A percentile compares a stretch with the other conserved stretches of the same genome.
Evolutionary conservation across 2,797 vertebrate genomes (phyloP).

Genomic region (Malacoctenus gilli): DNA sequence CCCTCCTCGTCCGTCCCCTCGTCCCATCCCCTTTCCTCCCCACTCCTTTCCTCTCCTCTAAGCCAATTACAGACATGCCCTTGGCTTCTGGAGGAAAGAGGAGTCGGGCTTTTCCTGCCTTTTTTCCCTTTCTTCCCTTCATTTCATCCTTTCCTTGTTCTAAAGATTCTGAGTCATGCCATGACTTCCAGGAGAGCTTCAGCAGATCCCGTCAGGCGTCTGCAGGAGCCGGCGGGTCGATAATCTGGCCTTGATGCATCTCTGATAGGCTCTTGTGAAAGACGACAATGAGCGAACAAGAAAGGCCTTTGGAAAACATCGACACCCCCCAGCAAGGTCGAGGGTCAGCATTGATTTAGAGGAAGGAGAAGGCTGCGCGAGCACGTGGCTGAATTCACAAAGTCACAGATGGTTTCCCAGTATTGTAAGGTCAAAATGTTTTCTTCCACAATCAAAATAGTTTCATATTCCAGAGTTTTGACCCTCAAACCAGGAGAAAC

Average conservation of each 20-base stretch:
- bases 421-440: no score
- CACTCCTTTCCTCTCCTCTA: conserved; percentile 5
- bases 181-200: conserved; percentile 23
- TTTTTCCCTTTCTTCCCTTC: neutral
- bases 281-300: conserved; percentile 53
- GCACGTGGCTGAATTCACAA: neutral
- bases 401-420: no score
- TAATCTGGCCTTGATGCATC: conserved; percentile 41
- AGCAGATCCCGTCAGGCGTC: conserved; percentile 27
- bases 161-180: conserved; percentile 50
- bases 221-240: conserved; percentile 37
- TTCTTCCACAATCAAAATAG: no score
- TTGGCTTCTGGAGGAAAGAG: no score
- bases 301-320: conserved; percentile 47
- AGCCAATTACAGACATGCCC: no score
- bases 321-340: conserved; percentile 54
- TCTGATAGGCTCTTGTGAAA: conserved; percentile 42
- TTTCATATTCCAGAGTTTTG: no score
- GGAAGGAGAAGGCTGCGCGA: conserved; percentile 1
- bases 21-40: neutral
- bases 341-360: conserved; percentile 56
- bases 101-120: no score
- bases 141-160: conserved; percentile 1
- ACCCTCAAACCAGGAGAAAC: no score
- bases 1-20: conserved; percentile 4